Evolutionary conservation across 2,113 vertebrate species (phyloP), one percentile per base, ranked within the genome.

Genomic region (Caracal caracal): DNA sequence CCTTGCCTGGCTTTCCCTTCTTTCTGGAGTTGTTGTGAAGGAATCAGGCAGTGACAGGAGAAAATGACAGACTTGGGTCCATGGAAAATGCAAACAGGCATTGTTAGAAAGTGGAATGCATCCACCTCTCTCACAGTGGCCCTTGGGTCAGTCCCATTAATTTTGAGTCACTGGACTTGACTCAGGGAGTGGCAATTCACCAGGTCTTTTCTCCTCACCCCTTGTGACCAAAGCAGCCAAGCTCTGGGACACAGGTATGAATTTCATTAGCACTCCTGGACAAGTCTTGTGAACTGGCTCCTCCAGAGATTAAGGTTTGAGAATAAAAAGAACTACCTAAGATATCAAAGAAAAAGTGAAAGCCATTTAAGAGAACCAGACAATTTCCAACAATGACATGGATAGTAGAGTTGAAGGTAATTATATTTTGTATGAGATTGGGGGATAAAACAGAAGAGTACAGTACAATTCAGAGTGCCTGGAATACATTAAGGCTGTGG

Each of bases 401-500:
- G 91, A 85, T 20, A 63, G 91, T 68, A 49, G 35, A 85, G 85
- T 75, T 1, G 6, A 84, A 93, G 81, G 51, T 94, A 96, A 97
- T 97, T 94, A 51, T 82, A 97, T 97, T 97, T 97, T 88, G 73
- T 70, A 59, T 88, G 83, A 97, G 95, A 95, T 80, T 63, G 80
- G 40, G 82, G 76, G 87, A 79, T 93, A 88, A 95, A 79, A 66
- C 3, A 89, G 40, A 73, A 59, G 88, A 85, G 53, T 24, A 30
- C 10, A 68, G 84, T 47, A 65, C 40, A 65, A 61, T 88, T 82
- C 96, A 92, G 87, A 90, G 97, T 82, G 87, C 95, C 96, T 96
- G 96, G 92, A 78, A 95, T 91, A 88, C 88, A 96, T 97, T 95
- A 96, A 93, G 96, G 75, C 85, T 65, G 53, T 65, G 84, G 90